Conservation (phyloP, 30 jellyfish, hydroid and myxozoan species). For the Aurelia sp. region DNA sequence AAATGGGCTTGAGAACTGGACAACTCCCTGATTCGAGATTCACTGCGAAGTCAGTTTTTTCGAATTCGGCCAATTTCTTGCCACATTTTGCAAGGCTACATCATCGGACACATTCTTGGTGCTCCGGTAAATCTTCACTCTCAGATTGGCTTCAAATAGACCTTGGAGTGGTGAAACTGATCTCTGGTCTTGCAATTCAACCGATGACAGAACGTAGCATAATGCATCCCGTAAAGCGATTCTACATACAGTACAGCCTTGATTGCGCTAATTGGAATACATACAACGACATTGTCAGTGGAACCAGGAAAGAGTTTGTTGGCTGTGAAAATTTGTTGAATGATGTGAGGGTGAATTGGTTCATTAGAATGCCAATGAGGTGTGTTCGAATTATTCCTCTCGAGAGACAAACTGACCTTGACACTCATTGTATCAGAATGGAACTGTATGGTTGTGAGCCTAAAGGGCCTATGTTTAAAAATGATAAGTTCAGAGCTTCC, state of each 20-base stretch:
- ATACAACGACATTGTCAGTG: constrained; percentile 1
- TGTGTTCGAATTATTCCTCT: constrained; percentile 27
- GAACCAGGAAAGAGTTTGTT: neutral
- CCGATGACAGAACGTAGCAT: neutral
- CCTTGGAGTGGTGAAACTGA: constrained; percentile 17
- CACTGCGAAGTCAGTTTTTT: constrained; percentile 17
- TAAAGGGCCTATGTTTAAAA: neutral
- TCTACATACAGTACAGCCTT: constrained; percentile 11
- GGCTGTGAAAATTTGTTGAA: neutral
- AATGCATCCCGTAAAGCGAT: constrained; percentile 4
- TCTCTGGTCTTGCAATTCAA: constrained; percentile 53
- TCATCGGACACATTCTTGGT: constrained; percentile 16
- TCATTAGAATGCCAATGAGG: constrained; percentile 11
- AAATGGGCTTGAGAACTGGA: constrained; percentile 37
- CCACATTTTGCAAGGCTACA: constrained; percentile 38
- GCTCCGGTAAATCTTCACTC: constrained; percentile 24
- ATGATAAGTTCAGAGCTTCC: neutral
- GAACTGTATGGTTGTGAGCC: constrained; percentile 65
- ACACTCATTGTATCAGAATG: constrained; percentile 29
- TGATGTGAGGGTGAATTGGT: constrained; percentile 34
- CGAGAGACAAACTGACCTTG: neutral
- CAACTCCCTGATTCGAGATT: constrained; percentile 42
- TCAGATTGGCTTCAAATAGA: constrained; percentile 43
- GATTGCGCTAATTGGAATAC: constrained; percentile 17
- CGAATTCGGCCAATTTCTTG: neutral